These are phyloP conservation scores for Leucozona laternaria DNA, from an alignment of 2,888 invertebrate genomes.

Conservation along the genomic window DNA sequence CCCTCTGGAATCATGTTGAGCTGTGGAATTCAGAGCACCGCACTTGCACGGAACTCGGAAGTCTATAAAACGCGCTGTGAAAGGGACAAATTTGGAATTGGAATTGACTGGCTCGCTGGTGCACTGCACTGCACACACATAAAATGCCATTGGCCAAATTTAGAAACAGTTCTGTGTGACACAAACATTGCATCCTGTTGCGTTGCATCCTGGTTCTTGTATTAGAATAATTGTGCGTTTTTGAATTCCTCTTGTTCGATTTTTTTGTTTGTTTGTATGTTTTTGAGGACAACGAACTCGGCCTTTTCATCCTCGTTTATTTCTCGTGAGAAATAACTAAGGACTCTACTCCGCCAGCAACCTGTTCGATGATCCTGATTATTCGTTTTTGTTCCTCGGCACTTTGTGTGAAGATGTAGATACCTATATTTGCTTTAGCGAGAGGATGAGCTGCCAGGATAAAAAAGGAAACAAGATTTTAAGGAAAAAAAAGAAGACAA, in stretches of 20 bases:
- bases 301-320: constrained; percentile 21
- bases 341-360: constrained; percentile 48
- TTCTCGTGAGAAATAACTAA: constrained; percentile 65
- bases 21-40: constrained; percentile 63
- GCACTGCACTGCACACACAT: no score
- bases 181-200: constrained; percentile 57
- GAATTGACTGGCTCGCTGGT: constrained; percentile 27
- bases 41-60: constrained; percentile 66
- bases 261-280: neutral
- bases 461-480: constrained; percentile 2
- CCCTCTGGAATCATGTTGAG: neutral
- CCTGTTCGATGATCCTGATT: constrained; percentile 70
- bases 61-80: constrained; percentile 27
- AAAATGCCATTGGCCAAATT: constrained; percentile 61
- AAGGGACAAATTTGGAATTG: constrained; percentile 69
- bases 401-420: neutral
- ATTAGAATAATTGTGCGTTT: constrained; percentile 50
- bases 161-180: constrained; percentile 59
- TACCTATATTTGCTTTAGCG: constrained; percentile 27
- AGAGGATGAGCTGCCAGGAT: constrained; percentile 51
- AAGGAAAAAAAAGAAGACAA: constrained; percentile 47
- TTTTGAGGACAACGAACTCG: constrained; percentile 63
- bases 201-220: constrained; percentile 50
- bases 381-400: constrained; percentile 45
- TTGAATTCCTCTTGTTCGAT: constrained; percentile 9